Evolutionary conservation across 2,888 invertebrate genomes (phyloP).

Genomic region (Orchesellides sinensis): DNA sequence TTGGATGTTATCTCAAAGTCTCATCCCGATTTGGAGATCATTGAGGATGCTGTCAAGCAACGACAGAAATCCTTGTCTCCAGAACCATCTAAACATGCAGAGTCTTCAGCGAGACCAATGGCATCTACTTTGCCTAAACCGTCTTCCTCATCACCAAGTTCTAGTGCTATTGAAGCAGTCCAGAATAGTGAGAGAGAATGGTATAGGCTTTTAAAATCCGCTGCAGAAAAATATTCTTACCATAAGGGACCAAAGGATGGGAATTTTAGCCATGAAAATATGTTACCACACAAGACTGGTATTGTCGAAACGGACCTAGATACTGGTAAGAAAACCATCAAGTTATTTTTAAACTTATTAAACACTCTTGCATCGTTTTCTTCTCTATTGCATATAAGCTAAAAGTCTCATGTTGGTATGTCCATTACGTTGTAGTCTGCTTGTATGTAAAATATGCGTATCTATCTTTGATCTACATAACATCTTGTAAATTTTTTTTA

Average conservation of each 20-base stretch:
- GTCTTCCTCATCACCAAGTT: conserved; percentile 33
- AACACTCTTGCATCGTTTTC: no score
- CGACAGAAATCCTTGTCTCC: conserved; percentile 62
- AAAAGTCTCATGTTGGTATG: no score
- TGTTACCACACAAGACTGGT: conserved; percentile 65
- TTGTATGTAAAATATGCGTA: background rate
- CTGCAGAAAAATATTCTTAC: conserved; percentile 74
- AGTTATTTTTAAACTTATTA: no score
- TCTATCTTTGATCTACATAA: no score
- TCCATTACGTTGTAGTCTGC: no score
- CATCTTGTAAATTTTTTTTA: no score
- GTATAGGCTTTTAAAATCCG: conserved; percentile 73
- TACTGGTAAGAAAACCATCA: conserved; percentile 70
- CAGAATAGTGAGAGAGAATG: conserved; percentile 74
- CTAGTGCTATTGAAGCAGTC: conserved; percentile 45
- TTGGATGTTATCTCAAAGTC: conserved; percentile 72
- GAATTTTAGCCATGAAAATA: conserved; percentile 31
- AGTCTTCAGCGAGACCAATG: conserved; percentile 5
- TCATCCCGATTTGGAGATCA: conserved; percentile 74
- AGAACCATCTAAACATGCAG: conserved; percentile 59
- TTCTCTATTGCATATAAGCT: no score
- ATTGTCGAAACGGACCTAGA: conserved; percentile 75
- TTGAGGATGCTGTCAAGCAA: conserved; percentile 71
- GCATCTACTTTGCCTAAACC: conserved; percentile 38
- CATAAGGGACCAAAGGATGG: conserved; percentile 66